Percentiles rank a stretch among this genome's conserved stretches.
phyloP scores from a whole-genome alignment of 2,888 invertebrate genomes.

The Steinernema hermaphroditum region DNA sequence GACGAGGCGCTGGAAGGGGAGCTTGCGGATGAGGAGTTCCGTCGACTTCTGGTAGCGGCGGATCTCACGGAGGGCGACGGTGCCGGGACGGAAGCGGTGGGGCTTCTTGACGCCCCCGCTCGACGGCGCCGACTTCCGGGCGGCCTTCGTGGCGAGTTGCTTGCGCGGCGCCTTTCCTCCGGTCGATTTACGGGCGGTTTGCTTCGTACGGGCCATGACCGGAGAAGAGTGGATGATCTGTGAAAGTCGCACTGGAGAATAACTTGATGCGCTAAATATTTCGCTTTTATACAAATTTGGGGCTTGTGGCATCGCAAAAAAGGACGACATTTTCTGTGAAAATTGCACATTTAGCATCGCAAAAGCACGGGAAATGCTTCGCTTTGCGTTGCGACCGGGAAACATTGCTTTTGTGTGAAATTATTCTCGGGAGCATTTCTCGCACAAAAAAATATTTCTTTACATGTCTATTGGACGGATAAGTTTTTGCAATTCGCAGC shows the following conservation, averaged over 20 bases:
- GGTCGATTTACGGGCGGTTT: constrained; percentile 60
- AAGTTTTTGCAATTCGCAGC: too few relatives aligned
- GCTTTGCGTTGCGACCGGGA: not conserved
- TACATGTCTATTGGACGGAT: too few relatives aligned
- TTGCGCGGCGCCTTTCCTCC: constrained; percentile 61
- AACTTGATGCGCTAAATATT: not conserved
- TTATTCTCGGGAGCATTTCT: too few relatives aligned
- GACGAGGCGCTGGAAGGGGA: constrained; percentile 89
- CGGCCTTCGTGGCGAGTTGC: constrained; percentile 55
- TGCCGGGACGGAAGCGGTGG: constrained; percentile 92
- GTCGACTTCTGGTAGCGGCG: constrained; percentile 94
- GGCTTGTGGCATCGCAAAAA: too few relatives aligned
- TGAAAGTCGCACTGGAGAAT: not conserved
- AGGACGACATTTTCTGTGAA: too few relatives aligned
- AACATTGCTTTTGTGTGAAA: too few relatives aligned
- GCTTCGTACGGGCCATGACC: constrained; percentile 60
- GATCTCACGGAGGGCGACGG: constrained; percentile 92
- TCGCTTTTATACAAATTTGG: not conserved
- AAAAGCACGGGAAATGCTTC: not conserved
- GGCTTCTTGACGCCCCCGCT: constrained; percentile 87
- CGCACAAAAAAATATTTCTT: too few relatives aligned
- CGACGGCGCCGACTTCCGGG: constrained; percentile 85
- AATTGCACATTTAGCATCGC: not conserved
- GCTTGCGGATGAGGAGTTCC: constrained; percentile 88
- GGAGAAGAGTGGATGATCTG: not conserved